Evolutionary conservation across 2,797 vertebrate species (phyloP).

Genomic region (Labeo calbasu): DNA sequence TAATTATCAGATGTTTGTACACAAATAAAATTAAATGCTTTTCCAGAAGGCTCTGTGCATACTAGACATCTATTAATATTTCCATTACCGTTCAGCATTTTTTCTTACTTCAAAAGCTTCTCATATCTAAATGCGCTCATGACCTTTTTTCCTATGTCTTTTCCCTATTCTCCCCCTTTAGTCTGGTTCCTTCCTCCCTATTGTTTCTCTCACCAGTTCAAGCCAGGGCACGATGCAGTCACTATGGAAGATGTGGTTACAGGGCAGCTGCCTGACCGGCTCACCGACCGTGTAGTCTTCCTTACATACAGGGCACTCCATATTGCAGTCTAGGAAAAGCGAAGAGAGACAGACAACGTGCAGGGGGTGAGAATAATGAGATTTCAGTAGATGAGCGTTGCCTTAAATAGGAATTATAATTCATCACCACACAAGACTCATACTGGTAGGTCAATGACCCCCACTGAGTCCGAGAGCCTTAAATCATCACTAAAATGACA

Average conservation of each 20-base stretch:
- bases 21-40: background rate
- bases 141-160: slow-evolving; percentile 7
- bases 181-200: background rate
- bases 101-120: background rate
- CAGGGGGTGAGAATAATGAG: background rate
- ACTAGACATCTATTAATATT: background rate
- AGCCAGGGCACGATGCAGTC: slow-evolving; percentile 98
- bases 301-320: slow-evolving; percentile 98
- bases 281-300: slow-evolving; percentile 92
- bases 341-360: background rate
- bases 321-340: slow-evolving; percentile 79
- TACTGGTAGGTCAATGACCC: slow-evolving; percentile 7
- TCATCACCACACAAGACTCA: background rate
- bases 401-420: slow-evolving; percentile 20
- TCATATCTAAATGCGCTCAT: background rate
- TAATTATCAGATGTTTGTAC: slow-evolving; percentile 1
- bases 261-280: slow-evolving; percentile 92
- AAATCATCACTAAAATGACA: slow-evolving; percentile 6
- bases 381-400: background rate
- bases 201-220: slow-evolving; percentile 87
- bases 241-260: slow-evolving; percentile 97
- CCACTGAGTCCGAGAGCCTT: background rate
- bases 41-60: background rate
- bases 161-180: background rate
- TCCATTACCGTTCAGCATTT: background rate